Conservation (phyloP, 2,888 invertebrate genomes). For the Amphipoea oculea region DNA sequence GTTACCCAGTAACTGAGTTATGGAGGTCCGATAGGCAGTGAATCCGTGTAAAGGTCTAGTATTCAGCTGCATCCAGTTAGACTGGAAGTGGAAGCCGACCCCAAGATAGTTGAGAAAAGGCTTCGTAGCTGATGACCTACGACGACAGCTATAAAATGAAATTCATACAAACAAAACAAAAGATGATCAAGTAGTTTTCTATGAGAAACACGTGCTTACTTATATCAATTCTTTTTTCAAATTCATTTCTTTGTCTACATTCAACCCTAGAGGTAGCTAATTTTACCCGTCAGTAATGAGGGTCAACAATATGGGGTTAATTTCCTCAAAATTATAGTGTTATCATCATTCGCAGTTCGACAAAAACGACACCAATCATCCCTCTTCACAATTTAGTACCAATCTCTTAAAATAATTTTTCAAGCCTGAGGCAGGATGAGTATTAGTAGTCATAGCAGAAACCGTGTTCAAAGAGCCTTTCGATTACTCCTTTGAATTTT, state of each 20-base stretch:
- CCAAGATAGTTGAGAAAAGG: too few relatives aligned
- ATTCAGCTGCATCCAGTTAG: too few relatives aligned
- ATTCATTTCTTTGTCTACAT: too few relatives aligned
- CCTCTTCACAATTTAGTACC: not conserved
- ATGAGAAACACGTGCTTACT: too few relatives aligned
- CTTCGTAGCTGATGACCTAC: too few relatives aligned
- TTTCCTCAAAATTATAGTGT: conserved; percentile 14
- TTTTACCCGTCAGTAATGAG: not conserved
- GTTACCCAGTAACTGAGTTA: too few relatives aligned
- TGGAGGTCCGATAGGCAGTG: too few relatives aligned
- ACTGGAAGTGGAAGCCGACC: too few relatives aligned
- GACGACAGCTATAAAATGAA: too few relatives aligned
- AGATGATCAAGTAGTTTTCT: not conserved
- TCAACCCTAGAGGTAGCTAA: not conserved
- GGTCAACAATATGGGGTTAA: not conserved
- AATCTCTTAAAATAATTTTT: not conserved
- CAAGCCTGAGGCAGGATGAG: too few relatives aligned
- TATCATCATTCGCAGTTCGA: not conserved
- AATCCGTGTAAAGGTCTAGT: too few relatives aligned
- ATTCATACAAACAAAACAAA: not conserved
- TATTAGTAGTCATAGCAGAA: not conserved
- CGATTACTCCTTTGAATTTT: not conserved
- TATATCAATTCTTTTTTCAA: not conserved
- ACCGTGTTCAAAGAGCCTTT: not conserved
- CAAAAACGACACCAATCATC: not conserved